Percentiles rank a stretch among this genome's conserved stretches.
Evolutionary conservation across 1,140 invertebrate genomes (phyloP).

Genomic region (Daktulosphaira vitifoliae): DNA sequence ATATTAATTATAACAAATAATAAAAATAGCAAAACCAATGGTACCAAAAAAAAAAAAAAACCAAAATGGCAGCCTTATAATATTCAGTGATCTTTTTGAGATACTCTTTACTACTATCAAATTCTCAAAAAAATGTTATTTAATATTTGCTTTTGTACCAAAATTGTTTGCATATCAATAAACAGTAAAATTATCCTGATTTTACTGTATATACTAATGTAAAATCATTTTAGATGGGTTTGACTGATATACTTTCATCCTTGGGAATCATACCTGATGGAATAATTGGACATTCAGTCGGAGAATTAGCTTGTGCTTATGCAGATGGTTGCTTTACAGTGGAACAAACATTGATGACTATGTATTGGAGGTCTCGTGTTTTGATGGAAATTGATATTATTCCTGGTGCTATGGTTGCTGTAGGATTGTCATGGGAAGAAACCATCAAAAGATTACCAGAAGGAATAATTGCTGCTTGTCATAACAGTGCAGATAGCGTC

Average conservation of each 20-base stretch:
- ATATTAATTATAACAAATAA: too few relatives aligned
- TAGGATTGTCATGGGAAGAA: slow-evolving; percentile 41
- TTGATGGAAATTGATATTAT: slow-evolving; percentile 49
- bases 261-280: slow-evolving; percentile 70
- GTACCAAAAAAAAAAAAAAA: too few relatives aligned
- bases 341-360: slow-evolving; percentile 71
- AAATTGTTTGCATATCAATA: too few relatives aligned
- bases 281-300: slow-evolving; percentile 81
- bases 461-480: slow-evolving; percentile 71
- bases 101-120: too few relatives aligned
- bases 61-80: too few relatives aligned
- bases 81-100: too few relatives aligned
- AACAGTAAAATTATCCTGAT: too few relatives aligned
- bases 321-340: slow-evolving; percentile 75
- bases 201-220: too few relatives aligned
- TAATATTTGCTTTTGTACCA: too few relatives aligned
- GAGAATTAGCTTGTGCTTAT: slow-evolving; percentile 81
- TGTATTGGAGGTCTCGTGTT: slow-evolving; percentile 54
- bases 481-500: slow-evolving; percentile 73
- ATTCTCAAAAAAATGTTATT: too few relatives aligned
- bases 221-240: slow-evolving; percentile 54
- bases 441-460: slow-evolving; percentile 54
- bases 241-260: slow-evolving; percentile 64
- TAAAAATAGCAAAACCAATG: too few relatives aligned
- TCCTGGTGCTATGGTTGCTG: slow-evolving; percentile 39